Percentiles rank a stretch among this genome's conserved stretches.
Conservation (phyloP, 2,113 vertebrate species). For the Probosciger aterrimus region DNA sequence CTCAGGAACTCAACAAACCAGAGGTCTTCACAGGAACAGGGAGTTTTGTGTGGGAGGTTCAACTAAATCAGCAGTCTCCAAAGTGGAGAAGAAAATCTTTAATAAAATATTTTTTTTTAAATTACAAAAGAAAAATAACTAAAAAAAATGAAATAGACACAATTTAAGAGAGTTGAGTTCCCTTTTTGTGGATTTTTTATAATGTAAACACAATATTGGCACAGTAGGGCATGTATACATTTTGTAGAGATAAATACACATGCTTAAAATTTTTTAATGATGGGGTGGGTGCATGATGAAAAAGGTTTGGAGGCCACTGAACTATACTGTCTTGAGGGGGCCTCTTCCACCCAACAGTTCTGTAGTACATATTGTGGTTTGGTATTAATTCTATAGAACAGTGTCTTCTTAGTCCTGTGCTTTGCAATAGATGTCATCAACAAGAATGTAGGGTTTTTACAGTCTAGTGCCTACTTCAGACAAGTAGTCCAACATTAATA, state of each 20-base stretch:
- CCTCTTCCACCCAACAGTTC: neutral
- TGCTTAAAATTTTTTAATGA: neutral
- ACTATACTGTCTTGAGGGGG: neutral
- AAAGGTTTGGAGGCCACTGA: neutral
- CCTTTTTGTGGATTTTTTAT: neutral
- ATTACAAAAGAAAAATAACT: neutral
- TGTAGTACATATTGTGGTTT: neutral
- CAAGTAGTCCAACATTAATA: neutral
- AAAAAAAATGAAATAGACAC: neutral
- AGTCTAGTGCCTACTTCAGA: neutral
- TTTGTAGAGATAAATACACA: neutral
- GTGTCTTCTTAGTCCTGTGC: neutral
- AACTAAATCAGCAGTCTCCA: neutral
- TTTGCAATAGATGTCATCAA: neutral
- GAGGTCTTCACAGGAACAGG: neutral
- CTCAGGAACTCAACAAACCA: neutral
- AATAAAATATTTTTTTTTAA: neutral
- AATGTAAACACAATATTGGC: neutral
- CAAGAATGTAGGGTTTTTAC: neutral
- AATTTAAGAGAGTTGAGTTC: neutral
- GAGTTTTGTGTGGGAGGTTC: neutral
- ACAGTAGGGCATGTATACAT: neutral
- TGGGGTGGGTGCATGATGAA: neutral
- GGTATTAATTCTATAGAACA: neutral
- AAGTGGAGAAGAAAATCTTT: neutral